Evolutionary conservation across 2,888 invertebrate genomes (phyloP), one percentile per base, ranked within the genome.

Genomic region (Balanococcus diminutus): DNA sequence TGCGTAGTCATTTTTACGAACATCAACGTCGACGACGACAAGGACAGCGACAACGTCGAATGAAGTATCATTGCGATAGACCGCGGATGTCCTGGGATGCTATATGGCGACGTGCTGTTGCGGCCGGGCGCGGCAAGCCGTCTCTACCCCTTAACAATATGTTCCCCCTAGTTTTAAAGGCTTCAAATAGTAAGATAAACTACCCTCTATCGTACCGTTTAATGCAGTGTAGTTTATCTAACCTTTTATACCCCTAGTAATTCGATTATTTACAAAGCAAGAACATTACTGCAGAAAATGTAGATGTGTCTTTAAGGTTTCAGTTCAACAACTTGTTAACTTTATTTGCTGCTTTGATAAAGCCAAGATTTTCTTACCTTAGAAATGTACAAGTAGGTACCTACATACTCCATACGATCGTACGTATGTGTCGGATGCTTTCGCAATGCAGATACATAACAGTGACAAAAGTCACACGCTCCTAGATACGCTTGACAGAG

Each of bases 211-310:
- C 83, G 83, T 83, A 46, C 32, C 83, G 51, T 83, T 83, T 83
- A 83, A 83, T 56, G 56, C 83, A 56, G 32, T 83, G 83, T 61
- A 83, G 83, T 83, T 83, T 83, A 83, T 83, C 83, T 83, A 83
- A 56, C 83, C 83, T 83, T 83, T 83, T 56, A 56, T 83, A 56
- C 56, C 56, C 83, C 46, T 83, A 51, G 56, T 83, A 83, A 83
- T 83, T 83, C 83, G 83, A 83, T 83, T 83, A 83, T 83, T 83
- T 83, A 83, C 83, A 61, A 51, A 51, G 83, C 32, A 83, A 83
- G 83, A 83, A 83, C 56, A 83, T 56, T 56, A 83, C 83, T 46
- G 19, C 61, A 83, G 51, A 42, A 25, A 56, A 56, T 83, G 32
- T 56, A 56, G 56, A 51, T 22, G 83, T 51, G 31, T 56, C 82